Conservation (phyloP, 2,797 vertebrate genomes). For the Triplophysa bombifrons region DNA sequence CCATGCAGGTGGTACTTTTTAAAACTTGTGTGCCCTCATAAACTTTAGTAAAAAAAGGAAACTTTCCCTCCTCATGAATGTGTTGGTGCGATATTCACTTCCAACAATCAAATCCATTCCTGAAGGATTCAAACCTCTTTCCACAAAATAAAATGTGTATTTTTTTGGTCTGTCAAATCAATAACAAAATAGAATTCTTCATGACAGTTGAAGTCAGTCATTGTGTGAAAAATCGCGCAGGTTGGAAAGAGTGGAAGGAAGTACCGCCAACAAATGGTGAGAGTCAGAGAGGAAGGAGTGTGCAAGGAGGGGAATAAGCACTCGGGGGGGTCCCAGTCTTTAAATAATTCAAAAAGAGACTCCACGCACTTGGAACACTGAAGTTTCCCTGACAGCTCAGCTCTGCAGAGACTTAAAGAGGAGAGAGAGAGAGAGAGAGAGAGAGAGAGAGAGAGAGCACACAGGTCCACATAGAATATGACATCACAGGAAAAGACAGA, state of each 20-base stretch:
- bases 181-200: background rate
- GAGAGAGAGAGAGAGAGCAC: background rate
- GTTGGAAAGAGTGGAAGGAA: slow-evolving; percentile 54
- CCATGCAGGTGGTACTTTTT: too few relatives aligned
- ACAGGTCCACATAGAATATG: slow-evolving; percentile 38
- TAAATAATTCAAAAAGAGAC: slow-evolving; percentile 81
- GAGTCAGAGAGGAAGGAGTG: slow-evolving; percentile 45
- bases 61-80: too few relatives aligned
- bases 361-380: slow-evolving; percentile 74
- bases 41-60: too few relatives aligned
- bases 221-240: slow-evolving; percentile 44
- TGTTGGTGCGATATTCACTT: too few relatives aligned
- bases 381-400: slow-evolving; percentile 61
- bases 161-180: too few relatives aligned
- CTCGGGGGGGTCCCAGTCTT: slow-evolving; percentile 78
- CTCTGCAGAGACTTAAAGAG: slow-evolving; percentile 32
- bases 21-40: too few relatives aligned
- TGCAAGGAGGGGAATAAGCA: slow-evolving; percentile 67
- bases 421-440: slow-evolving; percentile 32
- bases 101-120: too few relatives aligned
- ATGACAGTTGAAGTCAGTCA: slow-evolving; percentile 27
- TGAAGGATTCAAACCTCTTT: too few relatives aligned
- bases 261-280: slow-evolving; percentile 46
- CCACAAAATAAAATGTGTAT: too few relatives aligned
- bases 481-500: slow-evolving; percentile 51